These are phyloP conservation scores for Plebejus argus DNA, from an alignment of 2,888 invertebrate species.

Conservation along the genomic window DNA sequence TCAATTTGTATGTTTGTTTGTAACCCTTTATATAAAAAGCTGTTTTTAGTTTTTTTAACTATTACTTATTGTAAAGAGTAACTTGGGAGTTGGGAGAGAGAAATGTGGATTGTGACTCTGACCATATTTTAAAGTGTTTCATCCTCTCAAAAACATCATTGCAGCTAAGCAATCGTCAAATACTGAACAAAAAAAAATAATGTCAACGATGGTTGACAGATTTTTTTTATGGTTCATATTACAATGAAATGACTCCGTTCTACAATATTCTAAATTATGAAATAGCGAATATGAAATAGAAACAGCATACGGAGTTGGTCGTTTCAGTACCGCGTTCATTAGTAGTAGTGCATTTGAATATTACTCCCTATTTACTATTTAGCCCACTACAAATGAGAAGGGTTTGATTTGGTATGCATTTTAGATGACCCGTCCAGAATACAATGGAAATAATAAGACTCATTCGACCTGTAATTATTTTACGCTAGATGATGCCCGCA, in stretches of 20 bases:
- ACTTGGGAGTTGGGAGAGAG: no score
- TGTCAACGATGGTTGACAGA: no score
- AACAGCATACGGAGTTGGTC: not conserved
- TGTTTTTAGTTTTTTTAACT: no score
- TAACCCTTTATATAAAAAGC: no score
- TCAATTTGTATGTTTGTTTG: no score
- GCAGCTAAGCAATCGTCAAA: no score
- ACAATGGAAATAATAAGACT: not conserved
- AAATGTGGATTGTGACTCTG: no score
- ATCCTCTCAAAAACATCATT: no score
- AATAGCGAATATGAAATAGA: not conserved
- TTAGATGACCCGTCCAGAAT: not conserved
- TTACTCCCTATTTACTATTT: conserved; percentile 30
- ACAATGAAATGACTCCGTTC: not conserved
- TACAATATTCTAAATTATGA: not conserved
- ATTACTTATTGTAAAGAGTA: no score
- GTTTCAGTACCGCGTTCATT: not conserved
- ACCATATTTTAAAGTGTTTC: no score
- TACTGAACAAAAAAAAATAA: no score
- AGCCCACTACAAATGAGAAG: conserved; percentile 9
- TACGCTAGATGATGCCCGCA: not conserved
- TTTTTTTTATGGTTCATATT: no score
- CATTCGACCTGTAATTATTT: not conserved
- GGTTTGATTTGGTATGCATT: conserved; percentile 15
- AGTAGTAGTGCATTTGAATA: conserved; percentile 32